Conservation (phyloP, 2,113 vertebrate species). For the Sinocyclocheilus anophthalmus region DNA sequence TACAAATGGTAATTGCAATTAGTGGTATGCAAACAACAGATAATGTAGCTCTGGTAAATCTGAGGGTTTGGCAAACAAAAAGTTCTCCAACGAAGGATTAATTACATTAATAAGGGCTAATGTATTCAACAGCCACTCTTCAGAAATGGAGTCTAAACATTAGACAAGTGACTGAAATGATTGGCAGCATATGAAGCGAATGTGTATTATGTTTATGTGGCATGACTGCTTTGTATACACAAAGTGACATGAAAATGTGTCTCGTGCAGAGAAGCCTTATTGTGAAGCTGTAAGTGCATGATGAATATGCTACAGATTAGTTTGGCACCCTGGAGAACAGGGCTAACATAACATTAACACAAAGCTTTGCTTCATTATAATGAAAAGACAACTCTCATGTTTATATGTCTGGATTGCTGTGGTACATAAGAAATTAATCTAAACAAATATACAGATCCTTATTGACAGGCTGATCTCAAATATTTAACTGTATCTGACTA, state of each 20-base stretch:
- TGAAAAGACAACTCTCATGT: slow-evolving; percentile 1
- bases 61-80: not conserved
- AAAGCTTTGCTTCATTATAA: not conserved
- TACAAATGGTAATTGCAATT: not conserved
- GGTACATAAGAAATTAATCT: not conserved
- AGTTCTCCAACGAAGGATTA: not conserved
- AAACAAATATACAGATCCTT: slow-evolving; percentile 2
- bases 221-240: slow-evolving; percentile 69
- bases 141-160: not conserved
- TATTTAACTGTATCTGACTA: slow-evolving; percentile 37
- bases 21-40: slow-evolving; percentile 7
- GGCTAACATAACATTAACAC: slow-evolving; percentile 2
- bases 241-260: slow-evolving; percentile 66
- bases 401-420: not conserved
- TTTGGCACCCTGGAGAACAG: slow-evolving; percentile 42
- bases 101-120: not conserved
- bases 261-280: slow-evolving; percentile 63
- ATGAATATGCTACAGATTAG: slow-evolving; percentile 62
- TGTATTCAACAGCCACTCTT: not conserved
- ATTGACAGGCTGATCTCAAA: slow-evolving; percentile 37
- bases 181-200: slow-evolving; percentile 65
- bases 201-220: slow-evolving; percentile 65
- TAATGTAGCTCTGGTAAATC: slow-evolving; percentile 1
- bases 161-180: slow-evolving; percentile 40
- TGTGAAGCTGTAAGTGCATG: slow-evolving; percentile 55